Evolutionary conservation across 2,888 invertebrate genomes (phyloP).

Genomic region (Megamerina dolium): DNA sequence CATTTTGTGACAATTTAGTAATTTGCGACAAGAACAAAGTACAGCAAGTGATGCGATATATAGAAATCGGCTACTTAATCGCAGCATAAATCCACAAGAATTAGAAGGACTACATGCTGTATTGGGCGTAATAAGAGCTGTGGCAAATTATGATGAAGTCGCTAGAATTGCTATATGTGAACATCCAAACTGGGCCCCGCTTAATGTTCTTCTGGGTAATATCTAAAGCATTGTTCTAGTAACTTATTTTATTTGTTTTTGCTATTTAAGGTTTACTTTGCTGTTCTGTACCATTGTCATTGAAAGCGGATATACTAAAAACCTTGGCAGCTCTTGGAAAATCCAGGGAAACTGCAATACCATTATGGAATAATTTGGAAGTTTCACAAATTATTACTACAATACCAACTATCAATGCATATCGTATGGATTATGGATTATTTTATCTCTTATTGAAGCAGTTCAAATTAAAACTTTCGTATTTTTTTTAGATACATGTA

Average conservation of each 20-base stretch:
- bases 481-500: slow-evolving; percentile 41
- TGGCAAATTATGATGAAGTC: slow-evolving; percentile 74
- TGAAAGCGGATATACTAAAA: slow-evolving; percentile 78
- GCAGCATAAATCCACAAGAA: slow-evolving; percentile 71
- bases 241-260: neutral
- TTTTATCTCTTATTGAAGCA: too few relatives aligned
- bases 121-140: slow-evolving; percentile 66
- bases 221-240: neutral
- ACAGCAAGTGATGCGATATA: slow-evolving; percentile 63
- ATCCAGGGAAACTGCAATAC: slow-evolving; percentile 68
- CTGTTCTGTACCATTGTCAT: slow-evolving; percentile 76
- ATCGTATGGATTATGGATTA: too few relatives aligned
- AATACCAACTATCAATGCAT: slow-evolving; percentile 57
- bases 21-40: slow-evolving; percentile 64
- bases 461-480: too few relatives aligned
- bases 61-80: slow-evolving; percentile 52
- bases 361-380: slow-evolving; percentile 82
- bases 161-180: slow-evolving; percentile 78
- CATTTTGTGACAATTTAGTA: too few relatives aligned
- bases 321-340: slow-evolving; percentile 76
- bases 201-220: slow-evolving; percentile 68
- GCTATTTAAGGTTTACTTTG: slow-evolving; percentile 62
- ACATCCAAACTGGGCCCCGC: slow-evolving; percentile 80
- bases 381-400: slow-evolving; percentile 72
- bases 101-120: slow-evolving; percentile 82